Evolutionary conservation across 2,888 invertebrate genomes (phyloP), one percentile per base, ranked within the genome.

Genomic region (Lordiphosa andalusiaca): DNA sequence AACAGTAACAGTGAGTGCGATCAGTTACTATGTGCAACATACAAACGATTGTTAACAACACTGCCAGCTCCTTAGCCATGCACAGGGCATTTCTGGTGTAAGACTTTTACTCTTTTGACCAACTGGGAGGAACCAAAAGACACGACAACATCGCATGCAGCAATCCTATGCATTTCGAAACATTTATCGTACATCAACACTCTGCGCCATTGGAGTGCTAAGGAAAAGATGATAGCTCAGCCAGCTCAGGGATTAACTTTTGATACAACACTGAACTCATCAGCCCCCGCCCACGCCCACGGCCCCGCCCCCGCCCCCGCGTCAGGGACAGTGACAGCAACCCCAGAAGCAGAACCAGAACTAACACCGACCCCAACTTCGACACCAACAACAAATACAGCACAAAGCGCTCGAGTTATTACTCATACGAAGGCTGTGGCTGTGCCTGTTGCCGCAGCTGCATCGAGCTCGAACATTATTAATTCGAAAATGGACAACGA

Each of bases 171-270:
- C 23, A 41, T 44, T 30, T 30, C 30, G 30, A 30, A 30, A 30
- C 30, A 16, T 30, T 12, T 47, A 36, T 36, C 16, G 16, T 13
- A 30, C 13, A 13, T 13, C 42, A 21, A n/a, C 6, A 19, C 10
- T 40, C 21, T 25, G 16, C 35, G 35, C 4, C 35, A 23, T 19
- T n/a, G 35, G 21, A 35, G 36, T 35, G 35, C 21, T 12, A 47
- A 37, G 12, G 25, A 44, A 60, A 81, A 78, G 69, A 86, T 87
- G 78, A 84, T 85, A 73, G 81, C 80, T 61, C 80, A 87, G 75
- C 85, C 80, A 72, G 70, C 84, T 67, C 86, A 85, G 74, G 85
- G 81, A 69, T 46, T 37, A 53, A 40, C 46, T 53, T 53, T 61
- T 55, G 49, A 40, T 35, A 48, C 12, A 41, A 41, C 61, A 47